These are phyloP conservation scores for Sicus ferrugineus DNA, from an alignment of 2,888 invertebrate species.

Conservation along the genomic window DNA sequence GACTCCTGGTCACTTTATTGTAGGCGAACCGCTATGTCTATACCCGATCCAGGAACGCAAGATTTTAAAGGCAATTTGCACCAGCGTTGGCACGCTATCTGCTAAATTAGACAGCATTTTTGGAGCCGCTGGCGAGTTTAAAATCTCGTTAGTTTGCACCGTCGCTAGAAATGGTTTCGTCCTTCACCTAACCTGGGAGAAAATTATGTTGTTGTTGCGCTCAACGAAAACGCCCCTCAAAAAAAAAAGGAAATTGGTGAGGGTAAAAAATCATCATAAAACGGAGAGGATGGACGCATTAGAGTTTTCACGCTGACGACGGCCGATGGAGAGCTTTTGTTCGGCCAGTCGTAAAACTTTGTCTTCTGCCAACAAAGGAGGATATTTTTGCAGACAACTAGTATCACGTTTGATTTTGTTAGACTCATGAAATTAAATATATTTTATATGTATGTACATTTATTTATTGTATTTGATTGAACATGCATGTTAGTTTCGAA, in stretches of 20 bases:
- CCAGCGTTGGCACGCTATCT: constrained; percentile 22
- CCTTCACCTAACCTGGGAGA: constrained; percentile 9
- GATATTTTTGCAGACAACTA: too few species aligned
- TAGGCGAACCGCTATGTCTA: background rate
- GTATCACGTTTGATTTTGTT: background rate
- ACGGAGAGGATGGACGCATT: background rate
- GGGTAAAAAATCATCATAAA: background rate
- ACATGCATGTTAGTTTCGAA: background rate
- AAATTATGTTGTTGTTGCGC: constrained; percentile 13
- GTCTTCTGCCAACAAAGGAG: too few species aligned
- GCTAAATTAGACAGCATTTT: constrained; percentile 13
- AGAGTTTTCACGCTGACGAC: background rate
- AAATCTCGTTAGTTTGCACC: background rate
- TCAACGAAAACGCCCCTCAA: background rate
- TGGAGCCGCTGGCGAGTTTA: constrained; percentile 19
- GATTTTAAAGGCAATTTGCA: too few species aligned
- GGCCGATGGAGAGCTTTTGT: background rate
- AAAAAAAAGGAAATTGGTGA: background rate
- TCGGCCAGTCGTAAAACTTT: too few species aligned
- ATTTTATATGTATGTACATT: background rate
- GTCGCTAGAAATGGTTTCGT: constrained; percentile 18
- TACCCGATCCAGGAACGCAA: background rate
- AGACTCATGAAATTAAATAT: background rate
- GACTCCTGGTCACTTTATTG: too few species aligned
- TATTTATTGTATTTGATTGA: too few species aligned